These are phyloP conservation scores for Gymnocheta viridis DNA, from an alignment of 2,888 invertebrate genomes.

Conservation along the genomic window DNA sequence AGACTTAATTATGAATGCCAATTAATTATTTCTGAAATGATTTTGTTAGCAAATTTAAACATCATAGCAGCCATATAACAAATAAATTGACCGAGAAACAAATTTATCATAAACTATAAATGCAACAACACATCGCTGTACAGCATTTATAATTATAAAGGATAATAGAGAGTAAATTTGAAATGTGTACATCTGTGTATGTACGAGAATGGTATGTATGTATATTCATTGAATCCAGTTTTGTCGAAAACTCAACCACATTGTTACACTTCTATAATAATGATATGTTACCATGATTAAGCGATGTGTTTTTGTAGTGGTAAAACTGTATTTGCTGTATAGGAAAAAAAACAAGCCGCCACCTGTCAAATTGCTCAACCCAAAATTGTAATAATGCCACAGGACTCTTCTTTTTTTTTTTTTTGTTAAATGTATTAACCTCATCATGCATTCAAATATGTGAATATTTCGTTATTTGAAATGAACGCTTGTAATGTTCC, in stretches of 20 bases:
- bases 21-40: not conserved
- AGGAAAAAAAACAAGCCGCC: not conserved
- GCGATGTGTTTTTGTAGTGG: not conserved
- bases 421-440: not conserved
- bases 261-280: slow-evolving; percentile 13
- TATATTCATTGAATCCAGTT: not conserved
- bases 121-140: not conserved
- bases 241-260: not conserved
- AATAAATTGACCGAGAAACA: not conserved
- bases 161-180: not conserved
- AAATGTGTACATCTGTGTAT: not conserved
- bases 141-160: not conserved
- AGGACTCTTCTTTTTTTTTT: not conserved
- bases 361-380: not conserved
- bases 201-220: not conserved
- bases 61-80: not conserved
- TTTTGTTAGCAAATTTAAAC: not conserved
- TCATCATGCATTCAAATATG: not conserved
- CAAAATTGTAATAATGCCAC: not conserved
- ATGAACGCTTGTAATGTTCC: not conserved
- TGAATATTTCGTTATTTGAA: not conserved
- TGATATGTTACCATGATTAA: slow-evolving; percentile 34
- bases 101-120: not conserved
- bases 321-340: not conserved
- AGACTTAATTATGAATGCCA: not conserved